Evolutionary conservation across 2,888 invertebrate genomes (phyloP), one percentile per base, ranked within the genome.

Genomic region (Lycia hirtaria): DNA sequence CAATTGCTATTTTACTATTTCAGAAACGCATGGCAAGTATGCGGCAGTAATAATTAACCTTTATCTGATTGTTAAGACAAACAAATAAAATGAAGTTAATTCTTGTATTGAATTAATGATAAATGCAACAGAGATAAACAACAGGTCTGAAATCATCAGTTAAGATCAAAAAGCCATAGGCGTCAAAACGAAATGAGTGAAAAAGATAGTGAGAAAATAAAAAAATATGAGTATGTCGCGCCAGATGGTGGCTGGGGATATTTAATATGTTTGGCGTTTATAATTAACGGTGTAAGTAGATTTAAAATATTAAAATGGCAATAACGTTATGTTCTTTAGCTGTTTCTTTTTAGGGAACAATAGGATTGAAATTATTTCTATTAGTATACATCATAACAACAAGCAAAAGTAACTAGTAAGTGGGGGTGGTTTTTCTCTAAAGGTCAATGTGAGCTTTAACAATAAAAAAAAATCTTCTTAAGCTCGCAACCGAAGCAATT

Each of bases 191-290:
- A 47, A 22, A 58, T 58, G 57, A 7, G 28, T 45, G 53, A 56
- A 0, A 55, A 43, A 37, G 19, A 14, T 32, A 52, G 40, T 47
- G 33, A 44, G 24, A 73, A 74, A 57, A 65, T 32, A 26, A 81
- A 75, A 54, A 81, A 75, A 51, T 79, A 77, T 64, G 67, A 74
- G 58, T 48, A 76, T 1, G 80, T 84, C 15, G 71, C 94, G 0
- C 95, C 95, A 0, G 95, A 95, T 58, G 95, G 95, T 1, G 95
- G 95, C 0, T 96, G 94, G 94, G 95, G 95, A 0, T 95, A 94
- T 83, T 76, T 94, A 67, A 93, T 95, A 50, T 93, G 93, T n/a
- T 37, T 94, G 1, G 93, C 94, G 2, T 90, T 93, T 51, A 89
- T 93, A 57, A 71, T 95, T 10, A 92, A 93, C 69, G 92, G 93